These are phyloP conservation scores for Hartigia nigra DNA, from an alignment of 2,888 invertebrate genomes.

Conservation along the genomic window DNA sequence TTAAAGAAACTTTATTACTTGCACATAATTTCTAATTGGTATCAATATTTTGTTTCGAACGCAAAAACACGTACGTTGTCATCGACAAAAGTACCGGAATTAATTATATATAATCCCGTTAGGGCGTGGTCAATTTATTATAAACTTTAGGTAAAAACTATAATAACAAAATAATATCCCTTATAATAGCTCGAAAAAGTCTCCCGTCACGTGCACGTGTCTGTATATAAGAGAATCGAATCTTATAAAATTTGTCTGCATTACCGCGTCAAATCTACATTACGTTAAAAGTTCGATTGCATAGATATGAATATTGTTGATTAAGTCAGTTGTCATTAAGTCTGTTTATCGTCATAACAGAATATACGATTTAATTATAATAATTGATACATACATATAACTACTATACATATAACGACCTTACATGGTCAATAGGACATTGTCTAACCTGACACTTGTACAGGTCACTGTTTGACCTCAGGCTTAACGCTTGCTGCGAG, in stretches of 20 bases:
- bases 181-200: background rate
- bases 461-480: background rate
- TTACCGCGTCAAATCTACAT: background rate
- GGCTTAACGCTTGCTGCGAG: background rate
- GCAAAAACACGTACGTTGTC: background rate
- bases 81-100: no score
- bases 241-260: background rate
- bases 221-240: background rate
- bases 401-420: background rate
- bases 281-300: background rate
- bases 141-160: background rate
- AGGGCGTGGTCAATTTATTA: background rate
- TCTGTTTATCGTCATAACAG: background rate
- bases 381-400: no score
- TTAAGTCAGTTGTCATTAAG: background rate
- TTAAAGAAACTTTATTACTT: background rate
- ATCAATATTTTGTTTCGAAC: no score
- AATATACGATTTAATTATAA: background rate
- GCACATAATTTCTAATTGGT: no score
- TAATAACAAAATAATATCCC: background rate
- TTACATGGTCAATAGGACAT: background rate
- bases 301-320: background rate
- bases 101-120: background rate
- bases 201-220: background rate
- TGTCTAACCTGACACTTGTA: background rate